Evolutionary conservation across 2,797 vertebrate species (phyloP).

Genomic region (Neoniphon sammara): DNA sequence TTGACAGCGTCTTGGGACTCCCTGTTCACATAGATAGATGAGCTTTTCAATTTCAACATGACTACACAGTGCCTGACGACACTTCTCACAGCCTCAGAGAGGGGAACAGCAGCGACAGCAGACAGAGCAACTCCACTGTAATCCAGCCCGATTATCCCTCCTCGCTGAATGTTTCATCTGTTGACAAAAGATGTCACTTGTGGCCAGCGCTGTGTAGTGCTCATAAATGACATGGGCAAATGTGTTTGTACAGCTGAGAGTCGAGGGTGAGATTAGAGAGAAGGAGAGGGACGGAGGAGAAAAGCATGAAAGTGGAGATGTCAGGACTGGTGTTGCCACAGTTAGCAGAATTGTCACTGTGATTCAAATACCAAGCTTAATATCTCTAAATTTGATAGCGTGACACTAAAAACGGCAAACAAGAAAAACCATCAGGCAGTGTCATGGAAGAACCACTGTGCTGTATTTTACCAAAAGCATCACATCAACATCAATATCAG

Average conservation of each 20-base stretch:
- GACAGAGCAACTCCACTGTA: slow-evolving; percentile 26
- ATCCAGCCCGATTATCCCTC: slow-evolving; percentile 38
- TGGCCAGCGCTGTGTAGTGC: slow-evolving; percentile 5
- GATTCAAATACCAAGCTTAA: too few relatives aligned
- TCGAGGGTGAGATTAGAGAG: slow-evolving; percentile 7
- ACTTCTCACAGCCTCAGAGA: not conserved
- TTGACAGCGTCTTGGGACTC: not conserved
- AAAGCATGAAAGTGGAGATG: not conserved
- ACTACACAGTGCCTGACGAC: slow-evolving; percentile 16
- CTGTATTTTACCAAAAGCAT: too few relatives aligned
- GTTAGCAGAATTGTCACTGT: not conserved
- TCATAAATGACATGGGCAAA: slow-evolving; percentile 17
- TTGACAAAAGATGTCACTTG: slow-evolving; percentile 47
- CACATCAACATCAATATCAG: too few relatives aligned
- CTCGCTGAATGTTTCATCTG: slow-evolving; percentile 56
- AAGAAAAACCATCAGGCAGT: too few relatives aligned
- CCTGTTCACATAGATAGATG: slow-evolving; percentile 29
- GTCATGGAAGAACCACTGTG: too few relatives aligned
- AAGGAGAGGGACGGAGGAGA: not conserved
- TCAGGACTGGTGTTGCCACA: not conserved
- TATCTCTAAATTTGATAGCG: too few relatives aligned
- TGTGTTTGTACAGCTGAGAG: slow-evolving; percentile 42
- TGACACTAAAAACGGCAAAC: too few relatives aligned
- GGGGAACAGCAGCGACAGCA: slow-evolving; percentile 31
- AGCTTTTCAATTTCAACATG: slow-evolving; percentile 36